These are phyloP conservation scores for Cactoblastis cactorum DNA, from an alignment of 2,888 invertebrate species.

Conservation along the genomic window DNA sequence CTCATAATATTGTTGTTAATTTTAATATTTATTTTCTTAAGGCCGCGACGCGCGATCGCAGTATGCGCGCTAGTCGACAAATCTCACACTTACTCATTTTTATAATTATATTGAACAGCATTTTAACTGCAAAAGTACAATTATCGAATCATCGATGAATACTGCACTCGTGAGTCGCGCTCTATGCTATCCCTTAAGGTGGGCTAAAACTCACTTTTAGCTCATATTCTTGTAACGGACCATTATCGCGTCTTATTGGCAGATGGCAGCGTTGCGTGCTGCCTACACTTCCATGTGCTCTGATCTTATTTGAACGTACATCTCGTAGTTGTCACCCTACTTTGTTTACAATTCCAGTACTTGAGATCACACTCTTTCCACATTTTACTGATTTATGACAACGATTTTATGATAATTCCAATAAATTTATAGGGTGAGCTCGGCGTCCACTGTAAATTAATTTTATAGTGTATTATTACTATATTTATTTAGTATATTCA, in stretches of 20 bases:
- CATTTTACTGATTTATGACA: neutral
- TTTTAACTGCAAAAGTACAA: constrained; percentile 12
- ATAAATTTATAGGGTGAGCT: constrained; percentile 7
- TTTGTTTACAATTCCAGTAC: neutral
- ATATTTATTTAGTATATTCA: constrained; percentile 11
- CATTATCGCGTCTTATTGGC: constrained; percentile 14
- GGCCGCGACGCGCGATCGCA: constrained; percentile 18
- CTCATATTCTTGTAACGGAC: constrained; percentile 42
- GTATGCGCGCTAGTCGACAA: constrained; percentile 14
- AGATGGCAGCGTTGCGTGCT: neutral
- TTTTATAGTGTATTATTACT: constrained; percentile 10
- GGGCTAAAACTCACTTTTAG: constrained; percentile 65
- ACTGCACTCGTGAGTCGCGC: constrained; percentile 18
- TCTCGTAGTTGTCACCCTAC: constrained; percentile 12
- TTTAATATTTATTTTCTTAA: constrained; percentile 49
- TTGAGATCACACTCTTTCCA: neutral
- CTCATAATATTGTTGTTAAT: constrained; percentile 75
- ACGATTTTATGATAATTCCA: constrained; percentile 8
- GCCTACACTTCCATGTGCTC: neutral
- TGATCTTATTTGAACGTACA: constrained; percentile 11
- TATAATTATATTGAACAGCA: constrained; percentile 3
- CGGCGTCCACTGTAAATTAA: neutral
- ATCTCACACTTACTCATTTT: constrained; percentile 1
- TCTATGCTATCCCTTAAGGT: constrained; percentile 45
- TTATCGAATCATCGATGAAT: constrained; percentile 2